Conservation (phyloP, 2,888 invertebrate species). For the Conus canariensis region DNA sequence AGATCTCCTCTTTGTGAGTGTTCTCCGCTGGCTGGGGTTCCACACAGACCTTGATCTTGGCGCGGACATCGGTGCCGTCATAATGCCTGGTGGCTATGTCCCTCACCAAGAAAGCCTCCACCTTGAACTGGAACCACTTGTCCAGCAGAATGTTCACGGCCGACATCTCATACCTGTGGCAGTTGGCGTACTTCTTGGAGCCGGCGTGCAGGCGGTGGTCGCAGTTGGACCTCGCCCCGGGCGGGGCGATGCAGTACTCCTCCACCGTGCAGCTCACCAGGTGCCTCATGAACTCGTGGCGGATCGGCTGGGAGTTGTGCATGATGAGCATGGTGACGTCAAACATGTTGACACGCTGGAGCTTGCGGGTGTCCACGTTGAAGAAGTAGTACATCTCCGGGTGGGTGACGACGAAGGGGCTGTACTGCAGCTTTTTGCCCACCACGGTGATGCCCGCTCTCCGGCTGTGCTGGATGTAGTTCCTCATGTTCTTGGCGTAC, state of each 20-base stretch:
- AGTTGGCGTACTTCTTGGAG: slow-evolving; percentile 63
- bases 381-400: slow-evolving; percentile 74
- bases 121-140: slow-evolving; percentile 73
- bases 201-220: slow-evolving; percentile 58
- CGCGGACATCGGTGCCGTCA: slow-evolving; percentile 55
- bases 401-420: slow-evolving; percentile 68
- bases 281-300: slow-evolving; percentile 72
- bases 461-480: slow-evolving; percentile 66
- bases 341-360: slow-evolving; percentile 66
- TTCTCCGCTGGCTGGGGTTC: too few relatives aligned
- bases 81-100: slow-evolving; percentile 54
- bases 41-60: slow-evolving; percentile 56
- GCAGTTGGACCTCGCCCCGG: slow-evolving; percentile 60
- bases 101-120: slow-evolving; percentile 55
- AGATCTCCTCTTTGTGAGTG: neutral
- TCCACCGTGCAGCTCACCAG: slow-evolving; percentile 75
- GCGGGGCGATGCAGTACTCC: slow-evolving; percentile 74
- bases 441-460: slow-evolving; percentile 66
- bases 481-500: slow-evolving; percentile 57
- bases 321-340: slow-evolving; percentile 68
- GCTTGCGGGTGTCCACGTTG: slow-evolving; percentile 65
- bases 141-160: slow-evolving; percentile 77
- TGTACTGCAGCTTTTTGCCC: slow-evolving; percentile 60
- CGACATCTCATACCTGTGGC: slow-evolving; percentile 78
- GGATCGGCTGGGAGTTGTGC: slow-evolving; percentile 70